Evolutionary conservation across 2,797 vertebrate species (phyloP).

Genomic region (Champsocephalus gunnari): DNA sequence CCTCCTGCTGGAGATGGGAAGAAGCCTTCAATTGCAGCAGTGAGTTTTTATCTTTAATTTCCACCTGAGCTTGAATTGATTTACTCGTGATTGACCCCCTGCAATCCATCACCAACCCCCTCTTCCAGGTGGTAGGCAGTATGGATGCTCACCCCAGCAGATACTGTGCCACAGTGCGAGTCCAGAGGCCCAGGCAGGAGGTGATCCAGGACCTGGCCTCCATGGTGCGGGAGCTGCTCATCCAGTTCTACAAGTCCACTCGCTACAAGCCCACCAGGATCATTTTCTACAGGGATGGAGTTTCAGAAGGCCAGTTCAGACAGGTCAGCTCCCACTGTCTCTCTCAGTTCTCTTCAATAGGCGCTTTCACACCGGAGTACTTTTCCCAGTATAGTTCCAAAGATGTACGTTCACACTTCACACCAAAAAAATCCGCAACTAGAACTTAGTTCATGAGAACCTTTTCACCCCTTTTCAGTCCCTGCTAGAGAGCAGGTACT

Average conservation of each 20-base stretch:
- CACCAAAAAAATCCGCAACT: too few relatives aligned
- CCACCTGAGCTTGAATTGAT: neutral
- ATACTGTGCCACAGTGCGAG: slow-evolving; percentile 98
- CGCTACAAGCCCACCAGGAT: slow-evolving; percentile 98
- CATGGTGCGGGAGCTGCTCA: slow-evolving; percentile 97
- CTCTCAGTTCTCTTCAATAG: neutral
- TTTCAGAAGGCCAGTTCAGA: slow-evolving; percentile 98
- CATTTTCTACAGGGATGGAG: slow-evolving; percentile 98
- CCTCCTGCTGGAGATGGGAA: slow-evolving; percentile 98
- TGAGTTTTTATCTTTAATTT: slow-evolving; percentile 73
- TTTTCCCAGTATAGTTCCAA: too few relatives aligned
- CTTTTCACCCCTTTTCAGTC: too few relatives aligned
- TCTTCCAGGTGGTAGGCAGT: slow-evolving; percentile 93
- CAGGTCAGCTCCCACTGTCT: slow-evolving; percentile 84
- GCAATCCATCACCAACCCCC: neutral
- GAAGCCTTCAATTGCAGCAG: slow-evolving; percentile 98
- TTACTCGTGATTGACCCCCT: neutral
- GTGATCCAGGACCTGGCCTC: slow-evolving; percentile 98
- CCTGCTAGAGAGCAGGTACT: too few relatives aligned
- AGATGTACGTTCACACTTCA: too few relatives aligned
- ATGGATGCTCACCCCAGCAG: slow-evolving; percentile 99
- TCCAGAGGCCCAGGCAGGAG: slow-evolving; percentile 96
- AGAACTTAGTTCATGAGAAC: too few relatives aligned
- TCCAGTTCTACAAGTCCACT: slow-evolving; percentile 99
- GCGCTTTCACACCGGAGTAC: too few relatives aligned